These are phyloP conservation scores for Diadumene lineata DNA, from an alignment of 92 coral and sea anemone species.

Conservation along the genomic window DNA sequence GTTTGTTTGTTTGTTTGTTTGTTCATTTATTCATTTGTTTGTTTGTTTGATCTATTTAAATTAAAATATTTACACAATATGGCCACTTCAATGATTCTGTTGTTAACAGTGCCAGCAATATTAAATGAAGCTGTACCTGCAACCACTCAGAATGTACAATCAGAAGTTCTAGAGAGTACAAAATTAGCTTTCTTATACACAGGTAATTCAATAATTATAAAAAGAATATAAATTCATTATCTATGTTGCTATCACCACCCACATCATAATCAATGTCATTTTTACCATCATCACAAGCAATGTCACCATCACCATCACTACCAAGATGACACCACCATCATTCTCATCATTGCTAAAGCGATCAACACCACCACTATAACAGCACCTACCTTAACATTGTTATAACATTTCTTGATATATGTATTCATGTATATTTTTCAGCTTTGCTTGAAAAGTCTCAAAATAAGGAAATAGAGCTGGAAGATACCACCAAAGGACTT, in stretches of 20 bases:
- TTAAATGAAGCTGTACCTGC: constrained; percentile 97
- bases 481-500: constrained; percentile 43
- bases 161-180: constrained; percentile 77
- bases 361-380: not conserved
- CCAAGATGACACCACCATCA: not conserved
- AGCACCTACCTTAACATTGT: too few relatives aligned
- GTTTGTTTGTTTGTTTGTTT: too few relatives aligned
- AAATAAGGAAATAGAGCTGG: constrained; percentile 44
- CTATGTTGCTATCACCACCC: not conserved
- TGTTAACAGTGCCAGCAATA: constrained; percentile 82
- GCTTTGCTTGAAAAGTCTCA: constrained; percentile 57
- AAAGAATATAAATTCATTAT: too few relatives aligned
- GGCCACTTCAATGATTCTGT: too few relatives aligned
- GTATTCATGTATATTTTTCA: constrained; percentile 15
- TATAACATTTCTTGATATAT: not conserved
- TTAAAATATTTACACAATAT: too few relatives aligned
- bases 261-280: not conserved
- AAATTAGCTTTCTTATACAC: constrained; percentile 80
- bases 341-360: not conserved
- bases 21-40: too few relatives aligned
- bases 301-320: not conserved
- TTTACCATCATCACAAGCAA: not conserved
- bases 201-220: constrained; percentile 49
- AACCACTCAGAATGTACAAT: constrained; percentile 92
- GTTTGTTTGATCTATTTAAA: too few relatives aligned